Conservation (phyloP, 2,888 invertebrate genomes). For the Hipparchia semele region DNA sequence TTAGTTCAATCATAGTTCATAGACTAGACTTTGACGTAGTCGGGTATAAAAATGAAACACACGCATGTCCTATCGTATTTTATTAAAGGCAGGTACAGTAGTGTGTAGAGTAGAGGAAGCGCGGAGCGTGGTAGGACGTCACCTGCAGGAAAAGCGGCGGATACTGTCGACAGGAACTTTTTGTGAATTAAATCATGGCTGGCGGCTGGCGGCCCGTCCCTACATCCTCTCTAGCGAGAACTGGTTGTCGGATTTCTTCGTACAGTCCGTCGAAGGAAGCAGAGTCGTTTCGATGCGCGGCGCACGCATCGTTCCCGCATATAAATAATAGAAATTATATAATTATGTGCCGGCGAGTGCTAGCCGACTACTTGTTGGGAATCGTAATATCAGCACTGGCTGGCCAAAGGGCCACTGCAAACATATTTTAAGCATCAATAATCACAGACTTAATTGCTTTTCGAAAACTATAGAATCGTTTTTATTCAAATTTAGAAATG, state of each 20-base stretch:
- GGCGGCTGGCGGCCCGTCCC: constrained; percentile 55
- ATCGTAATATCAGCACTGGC: constrained; percentile 63
- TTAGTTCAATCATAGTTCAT: too few species aligned
- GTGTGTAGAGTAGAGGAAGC: constrained; percentile 64
- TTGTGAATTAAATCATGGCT: constrained; percentile 68
- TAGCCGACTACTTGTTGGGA: constrained; percentile 62
- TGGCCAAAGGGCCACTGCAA: constrained; percentile 43
- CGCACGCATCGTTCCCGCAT: constrained; percentile 69
- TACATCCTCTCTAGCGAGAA: constrained; percentile 78
- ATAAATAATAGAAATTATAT: constrained; percentile 83
- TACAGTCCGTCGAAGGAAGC: constrained; percentile 69
- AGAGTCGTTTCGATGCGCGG: constrained; percentile 62
- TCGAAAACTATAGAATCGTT: not conserved
- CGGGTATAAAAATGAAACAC: too few species aligned
- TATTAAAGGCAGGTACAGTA: constrained; percentile 41
- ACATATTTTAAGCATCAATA: not conserved
- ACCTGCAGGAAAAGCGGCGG: constrained; percentile 64
- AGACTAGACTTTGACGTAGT: too few species aligned
- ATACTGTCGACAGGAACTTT: constrained; percentile 67
- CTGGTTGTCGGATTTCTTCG: constrained; percentile 64
- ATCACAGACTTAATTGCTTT: not conserved
- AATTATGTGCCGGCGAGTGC: constrained; percentile 73
- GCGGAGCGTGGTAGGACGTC: constrained; percentile 55
- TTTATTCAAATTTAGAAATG: too few species aligned
- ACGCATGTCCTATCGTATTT: constrained; percentile 51